phyloP scores from a whole-genome alignment of 2,797 vertebrate species.

The Nannoperca australis region DNA sequence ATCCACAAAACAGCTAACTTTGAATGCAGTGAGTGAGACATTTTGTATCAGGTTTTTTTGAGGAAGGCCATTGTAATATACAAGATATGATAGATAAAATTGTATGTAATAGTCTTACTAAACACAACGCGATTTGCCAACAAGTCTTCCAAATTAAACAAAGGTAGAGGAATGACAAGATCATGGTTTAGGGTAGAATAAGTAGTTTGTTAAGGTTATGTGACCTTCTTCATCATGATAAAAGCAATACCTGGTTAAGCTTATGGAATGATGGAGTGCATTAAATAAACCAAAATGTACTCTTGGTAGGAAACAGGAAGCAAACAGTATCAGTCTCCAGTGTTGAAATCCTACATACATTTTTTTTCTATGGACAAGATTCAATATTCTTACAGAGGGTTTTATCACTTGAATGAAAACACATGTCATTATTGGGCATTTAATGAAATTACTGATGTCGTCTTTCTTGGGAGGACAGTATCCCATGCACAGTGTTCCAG shows the following conservation, averaged over 20 bases:
- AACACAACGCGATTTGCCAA: background rate
- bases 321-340: fast-evolving
- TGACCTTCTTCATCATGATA: background rate
- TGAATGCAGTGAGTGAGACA: conserved; percentile 1
- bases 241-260: background rate
- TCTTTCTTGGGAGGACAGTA: background rate
- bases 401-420: background rate
- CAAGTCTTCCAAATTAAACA: conserved; percentile 3
- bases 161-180: background rate
- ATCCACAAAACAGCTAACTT: conserved; percentile 20
- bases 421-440: conserved; percentile 2
- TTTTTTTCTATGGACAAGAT: background rate
- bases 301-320: background rate
- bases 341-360: background rate
- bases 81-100: background rate
- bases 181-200: background rate
- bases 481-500: background rate
- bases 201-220: background rate
- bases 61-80: background rate
- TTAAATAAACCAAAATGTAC: background rate
- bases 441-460: background rate
- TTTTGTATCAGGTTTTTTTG: background rate
- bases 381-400: background rate
- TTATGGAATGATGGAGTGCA: background rate
- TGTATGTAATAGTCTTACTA: background rate